phyloP scores from a whole-genome alignment of 2,113 vertebrate genomes.

The Sinocyclocheilus maitianheensis region DNA sequence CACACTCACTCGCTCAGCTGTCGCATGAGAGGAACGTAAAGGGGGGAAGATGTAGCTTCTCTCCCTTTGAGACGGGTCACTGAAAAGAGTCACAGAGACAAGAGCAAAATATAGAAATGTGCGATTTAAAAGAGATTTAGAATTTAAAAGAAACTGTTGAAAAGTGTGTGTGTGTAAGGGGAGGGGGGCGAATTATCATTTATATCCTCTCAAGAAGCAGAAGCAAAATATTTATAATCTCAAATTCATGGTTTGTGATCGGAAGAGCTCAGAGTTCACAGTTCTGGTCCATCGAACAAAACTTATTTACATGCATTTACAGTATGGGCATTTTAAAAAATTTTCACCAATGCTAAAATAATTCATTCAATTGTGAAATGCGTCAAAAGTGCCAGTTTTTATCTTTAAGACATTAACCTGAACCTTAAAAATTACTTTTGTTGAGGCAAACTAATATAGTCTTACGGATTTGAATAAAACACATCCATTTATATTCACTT shows the following conservation, averaged over 20 bases:
- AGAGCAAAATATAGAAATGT: conserved; percentile 70
- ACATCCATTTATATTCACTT: neutral
- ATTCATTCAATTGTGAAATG: neutral
- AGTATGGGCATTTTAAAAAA: neutral
- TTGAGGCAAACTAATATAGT: neutral
- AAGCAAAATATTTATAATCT: conserved; percentile 31
- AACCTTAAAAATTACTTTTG: neutral
- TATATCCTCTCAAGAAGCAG: conserved; percentile 16
- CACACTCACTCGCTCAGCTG: conserved; percentile 88
- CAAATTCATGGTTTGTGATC: conserved; percentile 31
- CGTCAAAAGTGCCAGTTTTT: neutral
- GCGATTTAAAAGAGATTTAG: conserved; percentile 71
- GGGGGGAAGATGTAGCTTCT: conserved; percentile 77
- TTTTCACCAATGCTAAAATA: neutral
- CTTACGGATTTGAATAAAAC: neutral
- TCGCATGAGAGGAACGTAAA: conserved; percentile 85
- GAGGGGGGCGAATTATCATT: conserved; percentile 62
- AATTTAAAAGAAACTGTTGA: conserved; percentile 61
- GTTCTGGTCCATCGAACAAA: too few relatives aligned
- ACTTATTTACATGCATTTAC: too few relatives aligned
- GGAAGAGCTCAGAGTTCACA: neutral
- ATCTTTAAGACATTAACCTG: neutral
- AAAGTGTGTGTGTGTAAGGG: conserved; percentile 71
- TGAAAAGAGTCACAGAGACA: conserved; percentile 80
- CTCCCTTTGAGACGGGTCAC: conserved; percentile 72